Percentiles rank a stretch among this genome's conserved stretches.
These are phyloP conservation scores for Pentalonia nigronervosa DNA, from an alignment of 1,140 invertebrate species.

Conservation along the genomic window DNA sequence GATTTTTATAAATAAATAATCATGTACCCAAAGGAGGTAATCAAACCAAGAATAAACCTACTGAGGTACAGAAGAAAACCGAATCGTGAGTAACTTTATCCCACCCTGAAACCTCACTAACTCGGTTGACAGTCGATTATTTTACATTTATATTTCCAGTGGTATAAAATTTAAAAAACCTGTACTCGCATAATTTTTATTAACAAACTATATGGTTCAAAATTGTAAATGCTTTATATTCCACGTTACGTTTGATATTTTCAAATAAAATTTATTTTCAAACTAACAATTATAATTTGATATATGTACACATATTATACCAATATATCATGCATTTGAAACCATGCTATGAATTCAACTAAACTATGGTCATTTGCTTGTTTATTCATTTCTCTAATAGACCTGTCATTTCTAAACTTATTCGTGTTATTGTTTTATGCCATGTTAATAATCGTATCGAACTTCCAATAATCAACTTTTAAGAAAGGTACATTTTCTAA, in stretches of 20 bases:
- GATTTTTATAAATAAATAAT: constrained; percentile 30
- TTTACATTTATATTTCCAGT: neutral
- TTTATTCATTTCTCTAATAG: neutral
- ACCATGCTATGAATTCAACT: neutral
- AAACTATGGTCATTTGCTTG: constrained; percentile 31
- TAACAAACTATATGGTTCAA: neutral
- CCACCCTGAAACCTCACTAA: neutral
- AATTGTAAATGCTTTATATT: neutral
- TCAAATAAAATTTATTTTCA: neutral
- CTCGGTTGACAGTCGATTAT: neutral
- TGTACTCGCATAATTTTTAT: neutral
- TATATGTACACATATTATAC: neutral
- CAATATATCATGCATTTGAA: neutral
- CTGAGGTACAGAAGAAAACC: constrained; percentile 51
- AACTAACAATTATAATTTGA: neutral
- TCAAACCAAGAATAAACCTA: constrained; percentile 56
- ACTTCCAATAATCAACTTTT: constrained; percentile 26
- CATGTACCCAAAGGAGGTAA: constrained; percentile 54
- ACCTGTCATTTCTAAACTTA: neutral
- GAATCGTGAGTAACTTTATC: constrained; percentile 47
- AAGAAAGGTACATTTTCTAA: constrained; percentile 27
- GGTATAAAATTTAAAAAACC: neutral
- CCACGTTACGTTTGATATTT: neutral
- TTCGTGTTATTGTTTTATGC: constrained; percentile 31
- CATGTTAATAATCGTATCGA: constrained; percentile 35